Base-by-base conservation (phyloP, 2,888 invertebrate species). In the Aplocera efformata region DNA sequence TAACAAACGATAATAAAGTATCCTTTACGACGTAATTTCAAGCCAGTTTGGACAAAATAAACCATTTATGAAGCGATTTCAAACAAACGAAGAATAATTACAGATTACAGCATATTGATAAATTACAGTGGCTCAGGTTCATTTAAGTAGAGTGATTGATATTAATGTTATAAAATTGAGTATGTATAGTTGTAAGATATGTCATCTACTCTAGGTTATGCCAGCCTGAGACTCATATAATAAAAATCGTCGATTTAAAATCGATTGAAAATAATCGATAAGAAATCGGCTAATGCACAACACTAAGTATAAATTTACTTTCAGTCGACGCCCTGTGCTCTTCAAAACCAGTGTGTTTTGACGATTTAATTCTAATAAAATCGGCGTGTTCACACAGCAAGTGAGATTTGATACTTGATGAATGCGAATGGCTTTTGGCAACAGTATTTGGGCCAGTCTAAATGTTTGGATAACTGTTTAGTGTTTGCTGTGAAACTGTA, bases 251-350 rank as follows among this genome's bases (percentile, higher is more conserved):
- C 30, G 22, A 11, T 13, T 9, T 38, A 50, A 51, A 48, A 56
- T 63, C 59, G 60, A 61, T 49, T 48, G n/a, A 13, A 45, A 13
- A 42, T 30, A 31, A 64, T 65, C 73, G 72, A 68, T 51, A 56
- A 40, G 22, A 22, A 9, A 32, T 35, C 32, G 29, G 33, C 8
- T 22, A 27, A n/a, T 10, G 30, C 42, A 33, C 78, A 65, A 49
- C 75, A 58, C 78, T 72, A 58, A 32, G 48, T 63, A 67, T 69
- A 74, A 72, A 72, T 66, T 69, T 71, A 76, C 56, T 50, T 42
- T 60, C 72, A 82, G 79, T 82, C 58, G 52, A 36, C 53, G 53
- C 45, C 50, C 41, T 11, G 32, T 32, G 22, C 38, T 44, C 38
- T 20, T 35, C 23, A 13, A 30, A 36, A 38, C 25, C 35, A 22